Evolutionary conservation across 2,113 vertebrate species (phyloP), one percentile per base, ranked within the genome.

Genomic region (Periophthalmodon schlosseri): DNA sequence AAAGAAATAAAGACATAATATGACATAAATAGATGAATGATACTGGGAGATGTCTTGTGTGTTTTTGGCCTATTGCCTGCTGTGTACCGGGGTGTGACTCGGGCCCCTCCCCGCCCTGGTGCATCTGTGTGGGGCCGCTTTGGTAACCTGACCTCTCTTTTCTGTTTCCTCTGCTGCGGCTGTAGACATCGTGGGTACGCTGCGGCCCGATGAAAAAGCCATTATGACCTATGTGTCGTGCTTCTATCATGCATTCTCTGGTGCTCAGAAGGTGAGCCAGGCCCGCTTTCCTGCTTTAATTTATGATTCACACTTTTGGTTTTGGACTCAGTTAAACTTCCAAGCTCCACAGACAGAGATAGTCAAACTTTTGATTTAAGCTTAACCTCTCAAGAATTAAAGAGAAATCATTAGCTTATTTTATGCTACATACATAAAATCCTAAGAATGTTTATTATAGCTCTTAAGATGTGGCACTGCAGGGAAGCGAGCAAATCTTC

Each of bases 211-310:
- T 79, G 98, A 99, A 94, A 99, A 99, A 90, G 97, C 98, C 94
- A 99, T 99, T 93, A 99, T 99, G 98, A 99, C 98, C 90, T 99
- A 99, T 75, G 97, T 99, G 85, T 99, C 98, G 95, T 96, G 97
- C 94, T 99, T 99, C 95, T 99, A 99, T 96, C 98, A 99, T 74
- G 98, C 98, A 95, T 99, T 99, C 95, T 99, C 98, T 91, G 98
- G 98, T 86, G 98, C 98, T 84, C 98, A 99, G 95, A 99, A 99
- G 98, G 98, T 99, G 97, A 97, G 94, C 0, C 68, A 79, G 88
- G 92, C 92, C 90, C 86, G 83, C 91, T 91, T 70, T 72, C 67
- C 66, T 70, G 66, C 76, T 63, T 11, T 39, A 4, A 39, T 39
- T 39, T 44, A 44, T 44, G 9, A 44, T 44, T 44, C 5, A 39